phyloP scores from a whole-genome alignment of 2,888 invertebrate species.

The Coelogynopora nodosa region DNA sequence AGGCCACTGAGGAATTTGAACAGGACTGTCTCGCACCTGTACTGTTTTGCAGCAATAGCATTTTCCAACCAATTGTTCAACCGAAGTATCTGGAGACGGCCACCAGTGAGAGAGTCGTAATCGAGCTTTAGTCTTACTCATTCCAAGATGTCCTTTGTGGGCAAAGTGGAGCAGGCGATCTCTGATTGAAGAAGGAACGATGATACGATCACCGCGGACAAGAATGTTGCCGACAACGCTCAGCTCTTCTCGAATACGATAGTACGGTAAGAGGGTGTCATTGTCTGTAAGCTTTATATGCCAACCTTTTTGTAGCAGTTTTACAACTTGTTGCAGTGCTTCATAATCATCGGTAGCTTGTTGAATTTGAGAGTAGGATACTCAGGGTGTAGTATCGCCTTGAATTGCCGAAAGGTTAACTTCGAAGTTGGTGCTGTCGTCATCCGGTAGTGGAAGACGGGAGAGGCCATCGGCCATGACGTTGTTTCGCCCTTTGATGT shows the following conservation, averaged over 20 bases:
- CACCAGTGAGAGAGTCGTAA: slow-evolving; percentile 37
- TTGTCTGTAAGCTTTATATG: slow-evolving; percentile 17
- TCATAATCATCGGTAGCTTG: slow-evolving; percentile 27
- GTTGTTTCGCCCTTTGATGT: slow-evolving; percentile 36
- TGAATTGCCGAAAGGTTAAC: slow-evolving; percentile 31
- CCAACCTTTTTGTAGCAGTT: slow-evolving; percentile 18
- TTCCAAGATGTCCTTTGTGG: slow-evolving; percentile 33
- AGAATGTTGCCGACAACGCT: slow-evolving; percentile 23
- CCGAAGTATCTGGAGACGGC: slow-evolving; percentile 6
- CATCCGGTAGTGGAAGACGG: slow-evolving; percentile 34
- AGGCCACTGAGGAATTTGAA: slow-evolving; percentile 5
- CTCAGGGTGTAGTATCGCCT: slow-evolving; percentile 15
- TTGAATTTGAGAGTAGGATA: slow-evolving; percentile 1
- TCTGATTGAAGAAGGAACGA: slow-evolving; percentile 33
- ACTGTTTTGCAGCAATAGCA: slow-evolving; percentile 30
- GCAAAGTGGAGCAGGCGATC: slow-evolving; percentile 20
- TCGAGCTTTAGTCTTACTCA: slow-evolving; percentile 23
- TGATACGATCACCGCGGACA: slow-evolving; percentile 32
- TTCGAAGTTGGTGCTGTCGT: slow-evolving; percentile 26
- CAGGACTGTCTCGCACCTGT: slow-evolving; percentile 35
- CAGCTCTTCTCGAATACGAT: slow-evolving; percentile 29
- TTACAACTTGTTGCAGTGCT: slow-evolving; percentile 19
- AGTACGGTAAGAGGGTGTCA: slow-evolving; percentile 24
- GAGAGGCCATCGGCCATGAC: slow-evolving; percentile 43
- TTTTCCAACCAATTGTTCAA: not conserved